Evolutionary conservation across 2,797 vertebrate species (phyloP).

Genomic region (Aselliscus stoliczkanus): DNA sequence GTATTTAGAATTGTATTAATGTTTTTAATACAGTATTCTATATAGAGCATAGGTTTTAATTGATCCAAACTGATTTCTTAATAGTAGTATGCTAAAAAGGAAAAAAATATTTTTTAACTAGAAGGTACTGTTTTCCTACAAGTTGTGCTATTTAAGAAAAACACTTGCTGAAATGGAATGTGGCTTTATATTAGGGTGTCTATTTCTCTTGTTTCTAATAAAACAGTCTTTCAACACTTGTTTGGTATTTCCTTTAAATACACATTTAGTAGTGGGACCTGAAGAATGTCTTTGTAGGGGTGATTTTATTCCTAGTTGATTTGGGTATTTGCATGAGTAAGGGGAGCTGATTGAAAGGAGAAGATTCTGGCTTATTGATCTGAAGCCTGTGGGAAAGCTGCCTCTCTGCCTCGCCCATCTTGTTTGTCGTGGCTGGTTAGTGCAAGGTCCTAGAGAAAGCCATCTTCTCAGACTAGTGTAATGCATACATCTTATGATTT

Average conservation of each 20-base stretch:
- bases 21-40: constrained; percentile 9
- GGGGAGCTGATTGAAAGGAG: not conserved
- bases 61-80: not conserved
- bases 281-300: not conserved
- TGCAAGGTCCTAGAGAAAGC: constrained; percentile 66
- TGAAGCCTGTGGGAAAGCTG: constrained; percentile 69
- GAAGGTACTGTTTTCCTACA: not conserved
- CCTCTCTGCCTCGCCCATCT: constrained; percentile 79
- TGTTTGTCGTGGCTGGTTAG: constrained; percentile 64
- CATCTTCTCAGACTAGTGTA: constrained; percentile 30
- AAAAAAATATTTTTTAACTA: not conserved
- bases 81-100: not conserved
- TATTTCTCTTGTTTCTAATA: not conserved
- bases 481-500: not conserved
- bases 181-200: constrained; percentile 9
- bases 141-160: constrained; percentile 33
- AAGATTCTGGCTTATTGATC: constrained; percentile 16
- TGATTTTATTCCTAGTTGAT: not conserved
- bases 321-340: not conserved
- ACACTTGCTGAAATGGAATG: constrained; percentile 11
- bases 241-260: not conserved
- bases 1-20: constrained; percentile 38
- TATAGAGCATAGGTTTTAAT: constrained; percentile 15
- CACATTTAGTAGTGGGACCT: not conserved
- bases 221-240: not conserved